Evolutionary conservation across 1,140 invertebrate species (phyloP).

Genomic region (Schlechtendalia chinensis): DNA sequence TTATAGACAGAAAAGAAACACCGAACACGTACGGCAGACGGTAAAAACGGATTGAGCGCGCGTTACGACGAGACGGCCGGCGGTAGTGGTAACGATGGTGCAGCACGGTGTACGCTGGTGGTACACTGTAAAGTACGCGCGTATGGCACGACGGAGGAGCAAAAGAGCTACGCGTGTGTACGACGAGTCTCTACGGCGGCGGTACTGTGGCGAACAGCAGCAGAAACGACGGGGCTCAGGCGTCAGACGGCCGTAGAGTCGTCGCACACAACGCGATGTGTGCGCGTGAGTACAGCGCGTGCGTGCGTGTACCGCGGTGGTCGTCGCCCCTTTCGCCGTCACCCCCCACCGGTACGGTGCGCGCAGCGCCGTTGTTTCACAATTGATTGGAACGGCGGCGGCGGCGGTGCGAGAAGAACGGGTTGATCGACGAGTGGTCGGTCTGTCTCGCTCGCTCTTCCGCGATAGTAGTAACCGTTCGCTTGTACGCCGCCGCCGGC

Average conservation of each 20-base stretch:
- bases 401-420: slow-evolving; percentile 11
- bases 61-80: not conserved
- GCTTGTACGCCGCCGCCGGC: not conserved
- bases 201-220: not conserved
- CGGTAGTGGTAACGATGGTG: not conserved
- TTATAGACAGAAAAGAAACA: not conserved
- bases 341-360: not conserved
- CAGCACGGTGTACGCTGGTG: not conserved
- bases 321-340: not conserved
- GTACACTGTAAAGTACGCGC: not conserved
- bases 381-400: slow-evolving; percentile 37
- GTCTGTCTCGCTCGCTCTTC: slow-evolving; percentile 26
- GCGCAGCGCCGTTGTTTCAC: slow-evolving; percentile 42
- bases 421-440: not conserved
- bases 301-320: not conserved
- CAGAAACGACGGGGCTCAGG: not conserved
- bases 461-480: not conserved
- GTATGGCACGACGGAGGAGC: not conserved
- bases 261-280: not conserved
- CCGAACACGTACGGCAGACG: not conserved
- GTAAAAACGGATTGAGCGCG: not conserved
- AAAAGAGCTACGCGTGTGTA: not conserved
- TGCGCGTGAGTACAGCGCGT: not conserved
- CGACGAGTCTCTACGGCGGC: slow-evolving; percentile 9
- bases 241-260: not conserved